Conservation (phyloP, 2,888 invertebrate genomes). For the Philonicus albiceps region DNA sequence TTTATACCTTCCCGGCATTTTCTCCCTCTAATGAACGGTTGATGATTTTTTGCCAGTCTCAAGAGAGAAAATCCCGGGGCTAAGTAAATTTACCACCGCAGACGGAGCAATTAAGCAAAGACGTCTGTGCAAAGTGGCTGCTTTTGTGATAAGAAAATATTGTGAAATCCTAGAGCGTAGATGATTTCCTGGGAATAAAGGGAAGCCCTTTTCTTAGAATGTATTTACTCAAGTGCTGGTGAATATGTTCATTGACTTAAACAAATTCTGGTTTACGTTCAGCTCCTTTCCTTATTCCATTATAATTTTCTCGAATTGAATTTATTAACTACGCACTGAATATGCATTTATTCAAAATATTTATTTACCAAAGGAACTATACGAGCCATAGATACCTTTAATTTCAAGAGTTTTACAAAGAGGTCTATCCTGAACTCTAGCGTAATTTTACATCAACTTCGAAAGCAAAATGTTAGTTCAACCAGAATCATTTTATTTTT, state of each 20-base stretch:
- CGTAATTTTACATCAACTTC: not conserved
- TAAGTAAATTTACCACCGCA: not conserved
- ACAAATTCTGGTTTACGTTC: not conserved
- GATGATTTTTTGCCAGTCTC: not conserved
- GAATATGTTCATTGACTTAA: not conserved
- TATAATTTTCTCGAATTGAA: not conserved
- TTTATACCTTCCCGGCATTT: not conserved
- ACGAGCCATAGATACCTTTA: not conserved
- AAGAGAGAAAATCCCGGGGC: not conserved
- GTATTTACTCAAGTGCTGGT: not conserved
- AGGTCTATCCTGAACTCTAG: not conserved
- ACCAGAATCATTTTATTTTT: too few relatives aligned
- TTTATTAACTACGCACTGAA: not conserved
- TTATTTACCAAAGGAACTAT: not conserved
- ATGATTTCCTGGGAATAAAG: not conserved
- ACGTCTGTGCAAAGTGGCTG: not conserved
- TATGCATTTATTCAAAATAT: not conserved
- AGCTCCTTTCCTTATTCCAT: not conserved
- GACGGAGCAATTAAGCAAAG: not conserved
- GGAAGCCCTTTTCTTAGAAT: not conserved
- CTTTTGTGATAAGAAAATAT: not conserved
- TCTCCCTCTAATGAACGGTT: not conserved
- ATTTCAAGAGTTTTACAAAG: not conserved
- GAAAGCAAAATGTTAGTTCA: not conserved
- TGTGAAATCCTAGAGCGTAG: not conserved